Evolutionary conservation across 2,888 invertebrate genomes (phyloP).

Genomic region (Mimas tiliae): DNA sequence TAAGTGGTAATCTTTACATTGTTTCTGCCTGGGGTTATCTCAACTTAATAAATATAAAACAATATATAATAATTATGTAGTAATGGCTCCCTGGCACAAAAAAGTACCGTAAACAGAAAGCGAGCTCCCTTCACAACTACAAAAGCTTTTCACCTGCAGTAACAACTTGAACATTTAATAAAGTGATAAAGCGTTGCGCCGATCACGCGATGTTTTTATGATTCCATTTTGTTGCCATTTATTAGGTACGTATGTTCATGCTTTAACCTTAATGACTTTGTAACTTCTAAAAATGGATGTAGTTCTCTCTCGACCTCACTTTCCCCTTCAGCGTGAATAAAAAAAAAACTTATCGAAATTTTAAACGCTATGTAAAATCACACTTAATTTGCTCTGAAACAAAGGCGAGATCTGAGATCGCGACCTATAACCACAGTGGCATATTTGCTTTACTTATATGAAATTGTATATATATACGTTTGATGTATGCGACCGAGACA

Average conservation of each 20-base stretch:
- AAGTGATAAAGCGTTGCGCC: constrained; percentile 70
- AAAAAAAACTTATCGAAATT: neutral
- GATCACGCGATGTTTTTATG: constrained; percentile 71
- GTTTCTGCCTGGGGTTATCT: no score
- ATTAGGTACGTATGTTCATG: constrained; percentile 51
- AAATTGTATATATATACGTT: no score
- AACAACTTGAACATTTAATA: constrained; percentile 70
- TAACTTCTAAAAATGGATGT: constrained; percentile 48
- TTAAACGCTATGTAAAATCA: neutral
- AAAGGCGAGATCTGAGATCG: neutral
- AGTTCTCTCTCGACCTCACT: constrained; percentile 1
- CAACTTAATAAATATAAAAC: no score
- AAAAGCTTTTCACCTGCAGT: constrained; percentile 48
- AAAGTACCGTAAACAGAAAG: constrained; percentile 41
- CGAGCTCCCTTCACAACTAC: constrained; percentile 51
- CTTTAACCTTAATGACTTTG: constrained; percentile 56
- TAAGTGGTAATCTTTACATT: no score
- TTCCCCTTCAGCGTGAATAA: neutral
- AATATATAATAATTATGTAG: no score
- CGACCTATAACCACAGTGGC: no score
- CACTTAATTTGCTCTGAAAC: neutral
- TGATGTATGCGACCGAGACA: no score
- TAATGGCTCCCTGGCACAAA: no score
- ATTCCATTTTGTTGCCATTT: constrained; percentile 60
- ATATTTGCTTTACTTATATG: no score